Evolutionary conservation across 64 coral and sea anemone species (phyloP), one percentile per base, ranked within the genome.

Genomic region (Anthopleura sola): DNA sequence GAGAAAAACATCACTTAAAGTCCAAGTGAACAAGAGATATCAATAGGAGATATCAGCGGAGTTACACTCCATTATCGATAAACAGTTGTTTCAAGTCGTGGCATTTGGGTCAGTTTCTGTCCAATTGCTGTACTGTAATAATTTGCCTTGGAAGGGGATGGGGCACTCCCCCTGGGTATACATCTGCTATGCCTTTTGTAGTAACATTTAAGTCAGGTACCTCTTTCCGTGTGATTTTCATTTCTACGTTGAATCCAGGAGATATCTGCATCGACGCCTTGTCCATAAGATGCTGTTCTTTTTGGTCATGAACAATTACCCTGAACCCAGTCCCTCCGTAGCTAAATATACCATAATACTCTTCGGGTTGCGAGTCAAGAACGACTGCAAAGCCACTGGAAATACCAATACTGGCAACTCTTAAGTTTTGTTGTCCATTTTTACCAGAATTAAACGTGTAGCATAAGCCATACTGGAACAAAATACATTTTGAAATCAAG

Each of bases 391-490:
- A 26, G 14, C 87, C 78, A 15, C 0, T 0, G 32, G 2, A 10
- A 49, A 3, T 1, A 3, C 87, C 87, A 20, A 20, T 1, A 13
- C 46, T 21, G 23, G 3, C 6, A 9, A 29, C n/a, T 19, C 66
- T 46, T 16, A 88, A 39, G 33, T 33, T 21, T 37, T 44, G 12
- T 40, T 79, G 53, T 37, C 34, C 3, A 7, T 58, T 14, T 17
- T 88, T 49, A 37, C 87, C 78, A 60, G 87, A 88, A 50, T 88
- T 88, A 36, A 88, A 88, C 60, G 78, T 82, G 36, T 47, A 88
- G 60, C 87, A 88, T 69, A 34, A 23, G 11, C 87, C 87, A 69
- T 47, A 82, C 87, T 88, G 78, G 24, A 49, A 86, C n/a, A 21
- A 74, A n/a, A n/a, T n/a, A n/a, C n/a, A n/a, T n/a, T n/a, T n/a